Evolutionary conservation across 2,113 vertebrate species (phyloP).

Genomic region (Dissostichus mawsoni): DNA sequence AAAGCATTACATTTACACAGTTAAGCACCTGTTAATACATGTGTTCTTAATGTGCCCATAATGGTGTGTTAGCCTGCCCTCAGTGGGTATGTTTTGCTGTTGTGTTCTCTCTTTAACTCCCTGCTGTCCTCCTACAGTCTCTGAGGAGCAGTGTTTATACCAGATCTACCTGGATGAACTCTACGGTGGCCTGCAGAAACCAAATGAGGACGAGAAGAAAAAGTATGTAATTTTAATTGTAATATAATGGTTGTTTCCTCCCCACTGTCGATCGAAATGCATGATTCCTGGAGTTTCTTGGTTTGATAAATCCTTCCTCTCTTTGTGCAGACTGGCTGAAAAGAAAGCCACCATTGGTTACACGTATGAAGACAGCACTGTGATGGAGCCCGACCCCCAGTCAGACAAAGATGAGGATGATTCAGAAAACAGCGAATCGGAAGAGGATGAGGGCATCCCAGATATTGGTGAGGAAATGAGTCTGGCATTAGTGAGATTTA

Average conservation of each 20-base stretch:
- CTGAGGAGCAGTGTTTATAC: conserved; percentile 96
- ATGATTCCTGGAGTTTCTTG: not conserved
- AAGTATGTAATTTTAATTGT: conserved; percentile 84
- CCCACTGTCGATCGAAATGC: not conserved
- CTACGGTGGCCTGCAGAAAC: conserved; percentile 93
- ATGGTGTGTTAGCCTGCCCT: conserved; percentile 13
- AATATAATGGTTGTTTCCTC: not conserved
- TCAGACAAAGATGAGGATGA: conserved; percentile 93
- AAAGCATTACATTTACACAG: not conserved
- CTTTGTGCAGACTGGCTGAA: conserved; percentile 87
- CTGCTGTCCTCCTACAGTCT: conserved; percentile 84
- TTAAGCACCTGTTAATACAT: not conserved
- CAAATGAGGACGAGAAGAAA: conserved; percentile 96
- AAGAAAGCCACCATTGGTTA: conserved; percentile 96
- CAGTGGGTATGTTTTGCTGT: conserved; percentile 49
- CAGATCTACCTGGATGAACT: conserved; percentile 97
- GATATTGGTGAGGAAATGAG: conserved; percentile 89
- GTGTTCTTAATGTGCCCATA: not conserved
- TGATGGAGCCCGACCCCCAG: conserved; percentile 86
- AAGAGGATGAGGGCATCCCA: conserved; percentile 96
- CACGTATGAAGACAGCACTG: conserved; percentile 95
- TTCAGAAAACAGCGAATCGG: conserved; percentile 93
- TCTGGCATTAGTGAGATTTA: not conserved
- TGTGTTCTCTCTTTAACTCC: conserved; percentile 36
- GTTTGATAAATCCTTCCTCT: not conserved